Evolutionary conservation across 2,888 invertebrate genomes (phyloP), one percentile per base, ranked within the genome.

Genomic region (Watsonalla binaria): DNA sequence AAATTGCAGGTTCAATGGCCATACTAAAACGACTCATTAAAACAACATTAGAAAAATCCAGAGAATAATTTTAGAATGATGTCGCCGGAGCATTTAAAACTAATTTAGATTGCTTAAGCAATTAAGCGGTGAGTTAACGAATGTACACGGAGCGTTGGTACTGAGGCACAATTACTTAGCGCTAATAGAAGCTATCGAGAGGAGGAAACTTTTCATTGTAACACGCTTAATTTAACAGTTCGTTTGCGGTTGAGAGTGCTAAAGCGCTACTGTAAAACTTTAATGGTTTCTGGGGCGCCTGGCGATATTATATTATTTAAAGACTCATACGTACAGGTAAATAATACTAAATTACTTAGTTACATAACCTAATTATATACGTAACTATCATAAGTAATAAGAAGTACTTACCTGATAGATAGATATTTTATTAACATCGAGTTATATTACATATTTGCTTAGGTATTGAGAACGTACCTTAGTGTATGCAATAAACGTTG

Each of bases 141-240:
- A 55, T 46, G 46, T 46, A 42, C 51, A 54, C 55, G 54, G 53
- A 54, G 15, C 67, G 68, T 63, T 60, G 51, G 62, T 61, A 55
- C 59, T 58, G 58, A 62, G 55, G 71, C 71, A 74, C 80, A 78
- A 84, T 85, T 82, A 82, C 79, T 80, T 68, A 72, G 61, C 75
- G 77, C 76, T 80, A 82, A 80, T 78, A 71, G 72, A 62, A 66
- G 62, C 71, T 67, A 74, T 66, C 69, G 52, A 74, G 74, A 74
- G 65, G 66, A 71, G 75, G 78, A 77, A 83, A 81, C 72, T 83
- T 80, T 78, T 78, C 74, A 72, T 72, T 72, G 66, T 75, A 77
- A 76, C 74, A 72, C 73, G 76, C 75, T 82, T 79, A 80, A 81
- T 82, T 84, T 80, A 85, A 85, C 75, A 77, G 80, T 82, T 80